These are phyloP conservation scores for Calcarius lapponicus DNA, from an alignment of 2,797 vertebrate species.

Conservation along the genomic window DNA sequence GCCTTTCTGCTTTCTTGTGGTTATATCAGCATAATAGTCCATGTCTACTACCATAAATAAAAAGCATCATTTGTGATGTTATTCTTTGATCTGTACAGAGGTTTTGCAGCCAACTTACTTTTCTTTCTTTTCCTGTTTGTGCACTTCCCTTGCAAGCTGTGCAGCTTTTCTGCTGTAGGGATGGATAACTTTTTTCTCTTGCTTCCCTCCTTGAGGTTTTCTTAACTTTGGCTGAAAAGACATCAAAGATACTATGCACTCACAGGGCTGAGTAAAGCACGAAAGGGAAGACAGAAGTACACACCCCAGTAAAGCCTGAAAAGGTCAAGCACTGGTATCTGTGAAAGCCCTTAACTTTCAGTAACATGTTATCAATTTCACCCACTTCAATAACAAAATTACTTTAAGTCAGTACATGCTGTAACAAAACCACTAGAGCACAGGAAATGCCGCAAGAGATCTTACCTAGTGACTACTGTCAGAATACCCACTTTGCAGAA, in stretches of 20 bases:
- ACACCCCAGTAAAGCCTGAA: neutral
- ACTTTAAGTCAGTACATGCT: neutral
- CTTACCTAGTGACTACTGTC: neutral
- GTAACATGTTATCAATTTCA: neutral
- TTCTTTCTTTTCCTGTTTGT: conserved; percentile 87
- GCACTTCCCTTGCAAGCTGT: conserved; percentile 85
- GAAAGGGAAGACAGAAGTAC: neutral
- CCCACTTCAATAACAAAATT: neutral
- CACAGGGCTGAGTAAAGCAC: neutral
- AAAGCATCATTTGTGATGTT: neutral
- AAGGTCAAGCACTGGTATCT: neutral
- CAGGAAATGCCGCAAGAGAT: neutral
- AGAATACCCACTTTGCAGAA: neutral
- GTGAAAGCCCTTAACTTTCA: neutral
- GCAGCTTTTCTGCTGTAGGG: conserved; percentile 95
- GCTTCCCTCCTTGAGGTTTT: conserved; percentile 79
- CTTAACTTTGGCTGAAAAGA: conserved; percentile 86
- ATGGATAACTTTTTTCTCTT: conserved; percentile 87
- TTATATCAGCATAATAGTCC: neutral
- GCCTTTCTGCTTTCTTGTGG: neutral
- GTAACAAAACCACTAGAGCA: neutral
- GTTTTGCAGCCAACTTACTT: conserved; percentile 77
- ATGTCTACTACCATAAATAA: neutral
- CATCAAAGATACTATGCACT: neutral
- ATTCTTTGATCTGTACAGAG: neutral